phyloP scores from a whole-genome alignment of 2,888 invertebrate species.

The Helleia helle region DNA sequence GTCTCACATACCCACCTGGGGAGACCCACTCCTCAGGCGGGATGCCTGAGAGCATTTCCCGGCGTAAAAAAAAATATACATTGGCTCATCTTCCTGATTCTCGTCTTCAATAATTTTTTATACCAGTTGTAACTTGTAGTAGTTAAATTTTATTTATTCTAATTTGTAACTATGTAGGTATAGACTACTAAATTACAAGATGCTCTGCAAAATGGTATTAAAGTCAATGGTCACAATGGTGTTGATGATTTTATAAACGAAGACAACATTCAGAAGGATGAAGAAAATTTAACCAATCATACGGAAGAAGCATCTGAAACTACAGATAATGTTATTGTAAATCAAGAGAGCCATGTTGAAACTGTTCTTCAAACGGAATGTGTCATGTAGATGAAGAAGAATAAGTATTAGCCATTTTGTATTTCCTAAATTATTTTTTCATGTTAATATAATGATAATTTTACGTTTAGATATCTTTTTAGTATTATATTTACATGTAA shows the following conservation, averaged over 20 bases:
- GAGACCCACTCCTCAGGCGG: no score
- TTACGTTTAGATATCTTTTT: background rate
- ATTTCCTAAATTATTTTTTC: constrained; percentile 1
- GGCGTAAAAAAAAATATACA: no score
- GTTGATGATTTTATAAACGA: constrained; percentile 18
- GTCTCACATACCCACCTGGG: no score
- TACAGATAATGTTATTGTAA: constrained; percentile 14
- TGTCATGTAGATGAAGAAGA: constrained; percentile 7
- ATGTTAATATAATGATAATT: background rate
- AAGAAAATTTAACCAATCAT: constrained; percentile 26
- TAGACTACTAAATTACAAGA: constrained; percentile 80
- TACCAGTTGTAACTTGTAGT: no score
- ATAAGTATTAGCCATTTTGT: background rate
- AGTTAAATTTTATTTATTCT: no score
- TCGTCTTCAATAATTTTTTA: no score
- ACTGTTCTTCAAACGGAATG: background rate
- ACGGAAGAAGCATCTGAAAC: constrained; percentile 25
- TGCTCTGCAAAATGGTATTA: constrained; percentile 42
- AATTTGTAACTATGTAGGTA: no score
- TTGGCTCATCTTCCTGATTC: no score
- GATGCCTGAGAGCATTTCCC: no score
- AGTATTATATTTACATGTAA: background rate
- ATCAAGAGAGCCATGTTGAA: background rate
- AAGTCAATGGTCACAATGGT: constrained; percentile 56
- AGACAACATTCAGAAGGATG: constrained; percentile 29